A percentile compares a stretch with the other conserved stretches of the same genome.
phyloP scores from a whole-genome alignment of 2,797 vertebrate genomes.

The Chaunax sp. region DNA sequence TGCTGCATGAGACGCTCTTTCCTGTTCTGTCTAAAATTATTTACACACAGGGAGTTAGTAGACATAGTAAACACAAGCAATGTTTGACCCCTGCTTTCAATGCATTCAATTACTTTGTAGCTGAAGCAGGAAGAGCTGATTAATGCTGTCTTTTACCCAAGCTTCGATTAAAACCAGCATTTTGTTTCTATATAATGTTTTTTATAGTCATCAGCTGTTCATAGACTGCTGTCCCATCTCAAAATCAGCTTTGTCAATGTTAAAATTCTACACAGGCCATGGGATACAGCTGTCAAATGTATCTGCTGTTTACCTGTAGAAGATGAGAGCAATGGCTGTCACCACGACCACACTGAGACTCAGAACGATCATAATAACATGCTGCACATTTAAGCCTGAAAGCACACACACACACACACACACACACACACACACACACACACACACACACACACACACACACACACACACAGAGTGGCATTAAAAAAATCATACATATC shows the following conservation, averaged over 20 bases:
- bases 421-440: too few relatives aligned
- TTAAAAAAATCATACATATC: too few relatives aligned
- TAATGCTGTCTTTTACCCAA: too few relatives aligned
- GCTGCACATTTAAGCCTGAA: conserved; percentile 68
- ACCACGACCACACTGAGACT: conserved; percentile 86
- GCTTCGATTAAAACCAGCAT: too few relatives aligned
- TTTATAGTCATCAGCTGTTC: not conserved
- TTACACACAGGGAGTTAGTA: conserved; percentile 6
- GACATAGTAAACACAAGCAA: not conserved
- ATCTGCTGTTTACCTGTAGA: conserved; percentile 87
- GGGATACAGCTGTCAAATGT: not conserved
- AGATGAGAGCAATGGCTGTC: conserved; percentile 89
- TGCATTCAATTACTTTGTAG: too few relatives aligned
- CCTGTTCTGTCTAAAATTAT: conserved; percentile 88
- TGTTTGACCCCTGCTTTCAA: not conserved
- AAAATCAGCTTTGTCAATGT: not conserved
- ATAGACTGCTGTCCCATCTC: not conserved
- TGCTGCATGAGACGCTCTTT: conserved; percentile 87
- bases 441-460: too few relatives aligned
- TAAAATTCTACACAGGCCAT: not conserved
- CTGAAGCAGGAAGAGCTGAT: too few relatives aligned
- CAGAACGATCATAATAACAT: conserved; percentile 90
- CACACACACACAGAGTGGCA: too few relatives aligned
- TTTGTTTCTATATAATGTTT: too few relatives aligned
- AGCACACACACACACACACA: conserved; percentile 25